Conservation (phyloP, 2,888 invertebrate genomes). For the Synergus japonicus region DNA sequence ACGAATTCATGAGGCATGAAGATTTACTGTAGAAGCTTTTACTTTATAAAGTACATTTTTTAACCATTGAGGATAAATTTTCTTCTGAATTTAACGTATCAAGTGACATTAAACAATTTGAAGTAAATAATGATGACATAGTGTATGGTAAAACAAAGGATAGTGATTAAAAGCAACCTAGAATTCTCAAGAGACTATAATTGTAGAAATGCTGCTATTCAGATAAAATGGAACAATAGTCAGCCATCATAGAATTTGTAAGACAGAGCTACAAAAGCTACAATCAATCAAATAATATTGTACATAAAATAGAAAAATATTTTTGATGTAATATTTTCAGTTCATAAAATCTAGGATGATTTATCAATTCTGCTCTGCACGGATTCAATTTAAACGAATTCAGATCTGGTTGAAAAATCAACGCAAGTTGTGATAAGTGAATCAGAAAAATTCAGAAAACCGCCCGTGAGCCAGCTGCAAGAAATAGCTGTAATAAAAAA, state of each 20-base stretch:
- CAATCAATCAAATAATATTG: background rate
- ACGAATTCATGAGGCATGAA: background rate
- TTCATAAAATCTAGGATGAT: background rate
- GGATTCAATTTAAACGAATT: constrained; percentile 13
- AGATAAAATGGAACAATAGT: constrained; percentile 20
- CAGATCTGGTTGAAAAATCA: constrained; percentile 15
- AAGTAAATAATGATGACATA: background rate
- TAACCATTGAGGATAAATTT: background rate
- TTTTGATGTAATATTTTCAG: background rate
- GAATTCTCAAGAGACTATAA: background rate
- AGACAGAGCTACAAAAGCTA: background rate
- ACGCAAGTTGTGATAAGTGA: constrained; percentile 36
- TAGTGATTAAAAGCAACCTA: constrained; percentile 7
- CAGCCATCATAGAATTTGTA: constrained; percentile 4
- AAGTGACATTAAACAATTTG: constrained; percentile 4
- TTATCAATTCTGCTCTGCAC: background rate
- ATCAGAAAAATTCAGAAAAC: constrained; percentile 29
- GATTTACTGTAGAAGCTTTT: background rate
- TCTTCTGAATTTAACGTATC: background rate
- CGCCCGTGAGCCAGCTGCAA: constrained; percentile 23
- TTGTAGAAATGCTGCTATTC: constrained; percentile 18
- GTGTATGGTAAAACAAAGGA: background rate
- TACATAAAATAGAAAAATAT: background rate
- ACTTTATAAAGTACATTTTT: background rate
- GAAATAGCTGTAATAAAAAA: constrained; percentile 31